Conservation (phyloP, 1,140 invertebrate species). For the Oryzaephilus surinamensis region DNA sequence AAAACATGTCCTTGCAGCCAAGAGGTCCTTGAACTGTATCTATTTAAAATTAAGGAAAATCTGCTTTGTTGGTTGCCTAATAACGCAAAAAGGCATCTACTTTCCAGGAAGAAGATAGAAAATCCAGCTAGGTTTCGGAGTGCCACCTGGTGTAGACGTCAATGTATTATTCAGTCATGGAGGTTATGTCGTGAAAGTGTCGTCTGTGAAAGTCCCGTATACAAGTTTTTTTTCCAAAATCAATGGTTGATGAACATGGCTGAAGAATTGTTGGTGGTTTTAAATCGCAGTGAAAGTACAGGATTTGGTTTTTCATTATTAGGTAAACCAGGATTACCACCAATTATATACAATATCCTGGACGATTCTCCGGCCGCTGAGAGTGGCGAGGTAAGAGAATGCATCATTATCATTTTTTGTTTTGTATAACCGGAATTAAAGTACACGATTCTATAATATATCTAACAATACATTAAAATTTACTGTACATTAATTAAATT, state of each 20-base stretch:
- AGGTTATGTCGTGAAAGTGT: conserved; percentile 28
- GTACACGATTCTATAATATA: no score
- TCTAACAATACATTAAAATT: no score
- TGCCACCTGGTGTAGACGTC: conserved; percentile 13
- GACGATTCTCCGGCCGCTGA: conserved; percentile 83
- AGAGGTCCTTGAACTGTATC: no score
- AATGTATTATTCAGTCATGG: conserved; percentile 17
- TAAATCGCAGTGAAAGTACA: conserved; percentile 69
- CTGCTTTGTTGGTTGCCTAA: no score
- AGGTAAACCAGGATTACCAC: conserved; percentile 76
- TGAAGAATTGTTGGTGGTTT: conserved; percentile 75
- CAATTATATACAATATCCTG: conserved; percentile 83
- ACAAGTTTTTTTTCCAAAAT: conserved; percentile 23
- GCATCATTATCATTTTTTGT: no score
- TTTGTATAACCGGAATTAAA: no score
- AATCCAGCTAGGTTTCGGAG: conserved; percentile 5
- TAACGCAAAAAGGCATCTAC: no score
- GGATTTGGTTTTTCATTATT: conserved; percentile 82
- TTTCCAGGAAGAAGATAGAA: no score
- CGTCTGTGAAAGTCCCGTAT: neutral
- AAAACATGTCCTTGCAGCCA: no score
- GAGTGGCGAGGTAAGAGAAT: conserved; percentile 67
- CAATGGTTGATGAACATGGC: conserved; percentile 55
- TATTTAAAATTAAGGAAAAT: no score
- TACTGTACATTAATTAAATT: no score